Conservation (phyloP, 2,888 invertebrate species). For the Tipula vernalis region DNA sequence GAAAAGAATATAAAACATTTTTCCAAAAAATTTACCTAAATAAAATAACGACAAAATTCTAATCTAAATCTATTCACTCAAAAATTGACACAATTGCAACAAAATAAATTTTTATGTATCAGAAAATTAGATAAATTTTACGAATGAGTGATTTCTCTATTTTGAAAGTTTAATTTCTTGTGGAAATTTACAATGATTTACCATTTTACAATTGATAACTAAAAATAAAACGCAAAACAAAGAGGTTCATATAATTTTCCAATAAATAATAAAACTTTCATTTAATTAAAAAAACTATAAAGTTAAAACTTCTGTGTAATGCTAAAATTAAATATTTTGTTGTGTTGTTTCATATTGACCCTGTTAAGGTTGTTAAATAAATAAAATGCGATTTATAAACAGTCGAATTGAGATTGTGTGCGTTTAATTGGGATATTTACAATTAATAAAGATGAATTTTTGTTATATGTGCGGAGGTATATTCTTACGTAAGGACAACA, state of each 20-base stretch:
- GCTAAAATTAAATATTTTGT: not conserved
- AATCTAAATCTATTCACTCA: not conserved
- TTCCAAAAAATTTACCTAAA: not conserved
- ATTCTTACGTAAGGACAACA: not conserved
- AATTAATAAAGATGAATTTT: not conserved
- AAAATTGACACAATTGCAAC: not conserved
- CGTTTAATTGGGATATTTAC: not conserved
- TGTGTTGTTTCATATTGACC: not conserved
- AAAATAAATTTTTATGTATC: not conserved
- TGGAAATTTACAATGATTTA: not conserved
- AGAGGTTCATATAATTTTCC: not conserved
- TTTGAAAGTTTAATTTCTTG: not conserved
- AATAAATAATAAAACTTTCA: not conserved
- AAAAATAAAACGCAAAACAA: not conserved
- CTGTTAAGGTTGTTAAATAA: not conserved
- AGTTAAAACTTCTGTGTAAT: not conserved
- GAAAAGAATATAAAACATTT: not conserved
- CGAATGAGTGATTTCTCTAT: not conserved
- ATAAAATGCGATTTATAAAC: not conserved
- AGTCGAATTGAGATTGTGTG: not conserved
- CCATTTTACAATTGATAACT: not conserved
- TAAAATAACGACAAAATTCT: not conserved
- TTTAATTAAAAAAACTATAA: not conserved
- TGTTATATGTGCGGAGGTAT: not conserved
- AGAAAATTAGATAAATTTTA: not conserved